Evolutionary conservation across 2,797 vertebrate species (phyloP).

Genomic region (Falco berigora): DNA sequence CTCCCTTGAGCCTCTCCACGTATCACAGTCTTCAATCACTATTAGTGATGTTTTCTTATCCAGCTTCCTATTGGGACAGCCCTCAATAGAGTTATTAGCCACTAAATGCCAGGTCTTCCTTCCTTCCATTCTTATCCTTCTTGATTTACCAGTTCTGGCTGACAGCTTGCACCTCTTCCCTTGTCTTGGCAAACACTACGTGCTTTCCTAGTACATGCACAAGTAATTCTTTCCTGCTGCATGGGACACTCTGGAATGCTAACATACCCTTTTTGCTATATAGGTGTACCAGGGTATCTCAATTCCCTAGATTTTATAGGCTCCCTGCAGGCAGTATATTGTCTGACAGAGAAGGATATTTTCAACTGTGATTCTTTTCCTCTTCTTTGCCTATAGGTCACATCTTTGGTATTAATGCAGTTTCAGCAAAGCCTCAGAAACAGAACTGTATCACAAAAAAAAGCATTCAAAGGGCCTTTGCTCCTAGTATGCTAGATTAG

Average conservation of each 20-base stretch:
- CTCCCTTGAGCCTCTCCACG: background rate
- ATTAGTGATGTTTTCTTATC: background rate
- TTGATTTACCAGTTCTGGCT: background rate
- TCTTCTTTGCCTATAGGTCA: background rate
- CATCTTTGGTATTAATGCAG: background rate
- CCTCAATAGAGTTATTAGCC: background rate
- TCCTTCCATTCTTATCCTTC: background rate
- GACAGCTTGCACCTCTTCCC: background rate
- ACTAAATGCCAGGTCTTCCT: background rate
- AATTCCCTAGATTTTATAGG: background rate
- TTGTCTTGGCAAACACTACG: background rate
- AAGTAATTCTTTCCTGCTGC: background rate
- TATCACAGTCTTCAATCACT: background rate
- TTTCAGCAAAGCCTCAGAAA: background rate
- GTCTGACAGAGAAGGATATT: background rate
- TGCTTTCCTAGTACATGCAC: background rate
- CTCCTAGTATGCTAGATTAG: background rate
- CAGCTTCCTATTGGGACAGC: background rate
- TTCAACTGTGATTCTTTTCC: background rate
- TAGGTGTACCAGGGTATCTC: background rate
- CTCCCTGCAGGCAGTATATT: background rate
- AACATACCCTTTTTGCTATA: background rate
- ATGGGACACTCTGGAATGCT: background rate
- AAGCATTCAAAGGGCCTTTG: background rate
- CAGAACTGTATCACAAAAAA: background rate